Evolutionary conservation across 2,888 invertebrate species (phyloP).

Genomic region (Prosapia bicincta): DNA sequence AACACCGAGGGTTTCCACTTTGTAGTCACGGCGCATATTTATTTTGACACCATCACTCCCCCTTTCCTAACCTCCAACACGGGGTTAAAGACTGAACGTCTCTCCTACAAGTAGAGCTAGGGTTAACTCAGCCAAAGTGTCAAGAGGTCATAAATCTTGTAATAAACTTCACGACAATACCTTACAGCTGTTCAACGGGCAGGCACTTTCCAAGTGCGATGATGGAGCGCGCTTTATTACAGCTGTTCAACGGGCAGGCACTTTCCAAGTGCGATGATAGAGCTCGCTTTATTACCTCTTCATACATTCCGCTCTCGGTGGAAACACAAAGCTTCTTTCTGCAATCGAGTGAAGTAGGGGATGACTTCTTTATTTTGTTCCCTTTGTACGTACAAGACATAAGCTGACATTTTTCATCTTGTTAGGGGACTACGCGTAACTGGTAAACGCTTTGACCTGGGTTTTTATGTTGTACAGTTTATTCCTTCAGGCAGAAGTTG

Average conservation of each 20-base stretch:
- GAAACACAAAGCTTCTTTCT: background rate
- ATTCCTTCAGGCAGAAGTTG: too few species aligned
- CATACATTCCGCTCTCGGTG: background rate
- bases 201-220: background rate
- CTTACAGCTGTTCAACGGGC: background rate
- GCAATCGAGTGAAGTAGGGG: background rate
- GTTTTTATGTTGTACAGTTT: too few species aligned
- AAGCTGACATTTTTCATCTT: background rate
- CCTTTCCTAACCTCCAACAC: background rate
- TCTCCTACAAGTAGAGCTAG: background rate
- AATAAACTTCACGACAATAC: constrained; percentile 2
- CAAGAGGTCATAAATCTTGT: background rate
- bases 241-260: too few species aligned
- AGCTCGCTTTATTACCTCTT: background rate
- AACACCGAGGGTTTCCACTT: background rate
- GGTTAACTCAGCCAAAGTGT: background rate
- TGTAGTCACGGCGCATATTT: background rate
- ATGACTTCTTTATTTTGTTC: background rate
- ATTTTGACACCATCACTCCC: background rate
- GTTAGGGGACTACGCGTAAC: too few species aligned
- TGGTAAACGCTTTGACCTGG: too few species aligned
- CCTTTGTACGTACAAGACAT: background rate
- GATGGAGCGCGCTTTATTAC: background rate
- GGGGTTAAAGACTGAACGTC: background rate
- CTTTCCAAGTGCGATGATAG: background rate